These are phyloP conservation scores for Eriosoma lanigerum DNA, from an alignment of 1,140 invertebrate species.

Conservation along the genomic window DNA sequence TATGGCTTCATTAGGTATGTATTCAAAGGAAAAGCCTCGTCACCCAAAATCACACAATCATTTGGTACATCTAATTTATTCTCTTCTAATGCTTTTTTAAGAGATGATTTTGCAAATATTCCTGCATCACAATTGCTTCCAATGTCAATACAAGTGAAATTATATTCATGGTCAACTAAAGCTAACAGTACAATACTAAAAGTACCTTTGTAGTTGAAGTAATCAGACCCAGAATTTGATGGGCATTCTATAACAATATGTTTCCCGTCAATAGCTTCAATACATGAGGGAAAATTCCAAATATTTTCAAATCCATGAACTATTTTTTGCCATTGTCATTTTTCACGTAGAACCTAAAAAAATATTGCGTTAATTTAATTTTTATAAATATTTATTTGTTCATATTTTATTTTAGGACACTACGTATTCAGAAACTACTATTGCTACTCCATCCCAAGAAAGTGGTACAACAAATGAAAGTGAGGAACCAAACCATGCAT, in stretches of 20 bases:
- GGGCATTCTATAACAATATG: conserved; percentile 55
- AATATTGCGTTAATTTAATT: background rate
- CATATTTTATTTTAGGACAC: background rate
- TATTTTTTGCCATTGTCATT: background rate
- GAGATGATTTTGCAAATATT: conserved; percentile 19
- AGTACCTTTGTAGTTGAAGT: conserved; percentile 60
- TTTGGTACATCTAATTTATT: conserved; percentile 2
- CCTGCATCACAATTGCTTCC: conserved; percentile 51
- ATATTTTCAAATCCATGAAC: background rate
- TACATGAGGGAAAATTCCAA: conserved; percentile 1
- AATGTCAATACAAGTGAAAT: conserved; percentile 44
- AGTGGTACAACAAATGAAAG: background rate
- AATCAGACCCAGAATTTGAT: conserved; percentile 57
- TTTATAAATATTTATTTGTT: conserved; percentile 12
- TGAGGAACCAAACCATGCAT: conserved; percentile 3
- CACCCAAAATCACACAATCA: conserved; percentile 14
- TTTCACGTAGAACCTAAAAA: background rate
- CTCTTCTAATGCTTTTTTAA: background rate
- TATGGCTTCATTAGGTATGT: conserved; percentile 40
- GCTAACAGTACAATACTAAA: conserved; percentile 60
- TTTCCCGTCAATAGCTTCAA: too few relatives aligned
- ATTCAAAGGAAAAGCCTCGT: conserved; percentile 31
- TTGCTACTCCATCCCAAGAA: conserved; percentile 11
- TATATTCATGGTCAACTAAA: conserved; percentile 43
- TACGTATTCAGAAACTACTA: conserved; percentile 3